These are phyloP conservation scores for Molorchus minor DNA, from an alignment of 2,888 invertebrate genomes.

Conservation along the genomic window DNA sequence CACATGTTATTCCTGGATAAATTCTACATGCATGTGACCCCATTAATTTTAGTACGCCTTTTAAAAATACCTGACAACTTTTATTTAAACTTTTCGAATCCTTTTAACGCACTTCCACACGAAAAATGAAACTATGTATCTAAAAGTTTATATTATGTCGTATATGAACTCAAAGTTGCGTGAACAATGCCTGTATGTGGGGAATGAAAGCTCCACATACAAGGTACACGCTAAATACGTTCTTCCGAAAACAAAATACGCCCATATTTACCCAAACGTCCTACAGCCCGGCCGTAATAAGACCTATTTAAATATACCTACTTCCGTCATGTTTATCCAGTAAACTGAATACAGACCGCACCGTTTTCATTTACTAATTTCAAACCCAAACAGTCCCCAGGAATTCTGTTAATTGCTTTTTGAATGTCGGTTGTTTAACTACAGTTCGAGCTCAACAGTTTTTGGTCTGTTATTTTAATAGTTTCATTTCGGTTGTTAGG, in stretches of 20 bases:
- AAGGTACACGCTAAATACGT: conserved; percentile 23
- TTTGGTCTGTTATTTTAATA: conserved; percentile 28
- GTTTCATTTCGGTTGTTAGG: conserved; percentile 1
- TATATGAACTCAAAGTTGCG: conserved; percentile 1
- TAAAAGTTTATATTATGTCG: too few species aligned
- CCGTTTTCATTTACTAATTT: conserved; percentile 57
- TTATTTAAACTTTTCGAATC: too few species aligned
- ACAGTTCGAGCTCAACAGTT: conserved; percentile 29
- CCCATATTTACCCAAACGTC: conserved; percentile 44
- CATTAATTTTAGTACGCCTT: too few species aligned
- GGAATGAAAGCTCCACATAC: neutral
- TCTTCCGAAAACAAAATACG: conserved; percentile 51
- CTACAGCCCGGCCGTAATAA: conserved; percentile 55
- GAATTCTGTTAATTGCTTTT: conserved; percentile 58
- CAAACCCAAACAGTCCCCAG: conserved; percentile 53
- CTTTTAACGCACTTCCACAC: too few species aligned
- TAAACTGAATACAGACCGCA: conserved; percentile 50
- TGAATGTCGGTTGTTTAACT: conserved; percentile 54
- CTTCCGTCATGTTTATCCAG: conserved; percentile 55
- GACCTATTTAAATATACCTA: conserved; percentile 57
- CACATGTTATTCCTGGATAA: too few species aligned
- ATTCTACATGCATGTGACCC: too few species aligned
- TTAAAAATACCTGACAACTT: too few species aligned
- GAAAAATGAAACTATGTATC: too few species aligned
- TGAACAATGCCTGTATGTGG: neutral